phyloP scores from a whole-genome alignment of 1,140 invertebrate genomes.

The Drosophila carrolli region DNA sequence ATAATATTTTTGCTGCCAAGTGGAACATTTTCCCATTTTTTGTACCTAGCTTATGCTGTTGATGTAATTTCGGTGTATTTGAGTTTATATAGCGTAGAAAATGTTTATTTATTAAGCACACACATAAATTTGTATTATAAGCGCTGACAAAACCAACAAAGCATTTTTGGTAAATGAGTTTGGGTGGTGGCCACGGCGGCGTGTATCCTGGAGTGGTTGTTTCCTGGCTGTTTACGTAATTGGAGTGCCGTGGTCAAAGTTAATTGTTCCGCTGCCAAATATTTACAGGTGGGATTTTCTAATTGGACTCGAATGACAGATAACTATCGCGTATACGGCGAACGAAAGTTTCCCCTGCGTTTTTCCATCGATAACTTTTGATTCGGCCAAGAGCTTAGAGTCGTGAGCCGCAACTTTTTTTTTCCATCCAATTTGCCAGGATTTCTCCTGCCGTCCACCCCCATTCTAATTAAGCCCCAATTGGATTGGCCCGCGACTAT shows the following conservation, averaged over 20 bases:
- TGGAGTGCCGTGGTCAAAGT: conserved; percentile 52
- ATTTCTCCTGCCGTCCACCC: conserved; percentile 1
- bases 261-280: conserved; percentile 61
- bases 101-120: conserved; percentile 75
- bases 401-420: conserved; percentile 24
- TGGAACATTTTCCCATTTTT: conserved; percentile 47
- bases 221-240: conserved; percentile 42
- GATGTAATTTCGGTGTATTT: conserved; percentile 59
- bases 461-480: conserved; percentile 40
- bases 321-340: conserved; percentile 25
- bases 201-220: conserved; percentile 12
- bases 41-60: conserved; percentile 13
- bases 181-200: not conserved
- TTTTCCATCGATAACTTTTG: conserved; percentile 13
- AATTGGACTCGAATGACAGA: conserved; percentile 46
- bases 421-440: conserved; percentile 38
- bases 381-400: conserved; percentile 17
- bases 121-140: conserved; percentile 77
- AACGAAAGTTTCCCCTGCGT: conserved; percentile 5
- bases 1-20: conserved; percentile 72
- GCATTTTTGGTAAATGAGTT: conserved; percentile 53
- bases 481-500: conserved; percentile 40
- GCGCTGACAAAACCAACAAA: conserved; percentile 69
- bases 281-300: conserved; percentile 53
- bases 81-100: conserved; percentile 68